phyloP scores from a whole-genome alignment of 2,113 vertebrate genomes.

The Hypomesus transpacificus region DNA sequence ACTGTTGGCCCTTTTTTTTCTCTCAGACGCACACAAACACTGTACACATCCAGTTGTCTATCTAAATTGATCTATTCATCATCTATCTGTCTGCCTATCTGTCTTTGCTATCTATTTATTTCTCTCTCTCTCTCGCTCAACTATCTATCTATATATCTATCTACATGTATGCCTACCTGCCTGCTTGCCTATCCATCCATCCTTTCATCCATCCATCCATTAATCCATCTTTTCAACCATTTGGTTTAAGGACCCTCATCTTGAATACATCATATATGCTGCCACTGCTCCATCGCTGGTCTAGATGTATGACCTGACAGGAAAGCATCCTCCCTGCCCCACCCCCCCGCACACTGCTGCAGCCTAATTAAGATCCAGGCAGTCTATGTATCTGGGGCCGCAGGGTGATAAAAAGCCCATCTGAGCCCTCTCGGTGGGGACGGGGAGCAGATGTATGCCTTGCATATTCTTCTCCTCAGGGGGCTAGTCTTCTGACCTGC shows the following conservation, averaged over 20 bases:
- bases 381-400: slow-evolving; percentile 55
- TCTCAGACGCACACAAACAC: slow-evolving; percentile 32
- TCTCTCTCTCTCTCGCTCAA: not conserved
- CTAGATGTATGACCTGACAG: not conserved
- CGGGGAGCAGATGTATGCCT: slow-evolving; percentile 58
- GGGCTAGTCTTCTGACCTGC: slow-evolving; percentile 55
- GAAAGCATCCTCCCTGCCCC: not conserved
- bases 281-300: not conserved
- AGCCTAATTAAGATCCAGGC: slow-evolving; percentile 61
- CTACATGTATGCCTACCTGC: slow-evolving; percentile 5
- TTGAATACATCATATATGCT: too few relatives aligned
- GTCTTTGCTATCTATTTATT: not conserved
- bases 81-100: slow-evolving; percentile 8
- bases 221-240: slow-evolving; percentile 4
- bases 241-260: not conserved
- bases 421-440: slow-evolving; percentile 54
- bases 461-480: slow-evolving; percentile 45
- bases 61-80: slow-evolving; percentile 41
- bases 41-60: too few relatives aligned
- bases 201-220: slow-evolving; percentile 7
- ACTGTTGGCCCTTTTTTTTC: slow-evolving; percentile 58
- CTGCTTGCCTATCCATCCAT: slow-evolving; percentile 13
- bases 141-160: not conserved
- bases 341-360: slow-evolving; percentile 21
- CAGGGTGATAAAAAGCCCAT: slow-evolving; percentile 66